These are phyloP conservation scores for Apeltes quadracus DNA, from an alignment of 2,113 vertebrate species.

Conservation along the genomic window DNA sequence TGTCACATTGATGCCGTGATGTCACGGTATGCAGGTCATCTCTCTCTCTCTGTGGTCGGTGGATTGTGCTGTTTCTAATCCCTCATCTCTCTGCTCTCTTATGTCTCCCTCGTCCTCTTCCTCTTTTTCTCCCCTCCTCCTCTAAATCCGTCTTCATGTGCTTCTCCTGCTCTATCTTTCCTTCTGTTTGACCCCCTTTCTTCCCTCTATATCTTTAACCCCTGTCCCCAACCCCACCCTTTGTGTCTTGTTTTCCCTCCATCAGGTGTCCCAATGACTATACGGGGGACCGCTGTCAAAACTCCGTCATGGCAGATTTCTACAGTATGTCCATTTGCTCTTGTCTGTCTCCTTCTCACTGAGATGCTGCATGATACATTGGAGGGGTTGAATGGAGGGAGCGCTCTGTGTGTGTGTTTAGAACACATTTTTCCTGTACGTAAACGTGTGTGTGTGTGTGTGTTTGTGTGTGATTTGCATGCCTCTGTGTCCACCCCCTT, in stretches of 20 bases:
- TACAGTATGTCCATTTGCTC: slow-evolving; percentile 98
- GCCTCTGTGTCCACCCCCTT: slow-evolving; percentile 56
- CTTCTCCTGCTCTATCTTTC: slow-evolving; percentile 37
- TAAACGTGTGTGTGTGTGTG: slow-evolving; percentile 18
- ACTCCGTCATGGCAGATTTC: slow-evolving; percentile 99
- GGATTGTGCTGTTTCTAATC: slow-evolving; percentile 80
- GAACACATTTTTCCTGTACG: too few relatives aligned
- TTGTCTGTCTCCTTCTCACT: slow-evolving; percentile 73
- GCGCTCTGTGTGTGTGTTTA: slow-evolving; percentile 33
- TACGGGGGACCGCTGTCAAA: slow-evolving; percentile 99
- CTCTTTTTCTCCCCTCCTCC: slow-evolving; percentile 14
- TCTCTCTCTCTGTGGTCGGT: slow-evolving; percentile 65
- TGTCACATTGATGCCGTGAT: slow-evolving; percentile 65
- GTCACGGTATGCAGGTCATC: slow-evolving; percentile 65
- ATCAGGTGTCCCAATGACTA: slow-evolving; percentile 99
- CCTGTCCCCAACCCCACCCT: slow-evolving; percentile 40
- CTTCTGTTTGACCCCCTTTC: slow-evolving; percentile 48
- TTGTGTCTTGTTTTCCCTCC: slow-evolving; percentile 82
- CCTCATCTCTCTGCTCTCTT: slow-evolving; percentile 70
- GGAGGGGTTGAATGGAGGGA: slow-evolving; percentile 52
- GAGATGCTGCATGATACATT: slow-evolving; percentile 72
- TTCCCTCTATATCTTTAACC: slow-evolving; percentile 53
- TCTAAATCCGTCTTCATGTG: slow-evolving; percentile 40
- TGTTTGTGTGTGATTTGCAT: slow-evolving; percentile 49
- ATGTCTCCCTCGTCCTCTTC: slow-evolving; percentile 56